Base-by-base conservation (phyloP, 2,797 vertebrate genomes). In the Bovichtus diacanthus region DNA sequence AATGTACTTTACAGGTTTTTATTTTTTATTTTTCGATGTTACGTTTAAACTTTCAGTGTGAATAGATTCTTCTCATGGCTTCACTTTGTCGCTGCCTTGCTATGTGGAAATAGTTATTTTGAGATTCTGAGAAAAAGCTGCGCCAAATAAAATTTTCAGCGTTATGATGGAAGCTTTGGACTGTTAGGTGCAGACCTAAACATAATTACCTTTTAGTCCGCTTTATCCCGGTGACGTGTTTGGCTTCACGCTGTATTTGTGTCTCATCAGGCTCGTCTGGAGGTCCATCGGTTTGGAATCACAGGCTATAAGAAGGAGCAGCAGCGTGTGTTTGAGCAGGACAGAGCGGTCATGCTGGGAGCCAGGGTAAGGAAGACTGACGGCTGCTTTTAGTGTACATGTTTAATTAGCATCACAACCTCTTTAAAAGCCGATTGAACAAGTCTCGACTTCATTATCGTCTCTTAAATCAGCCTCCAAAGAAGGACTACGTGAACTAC, bases 261-360 rank as follows among this genome's bases (percentile, higher is more conserved):
- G 47, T 27, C 0, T 60, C 23, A 0, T 53, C 85, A 99, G 98
- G 96, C 97, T 70, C 97, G 98, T 19, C 86, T 99, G 75, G 98
- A 99, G 87, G 98, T 99, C 61, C 98, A 99, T 90, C 96, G 95
- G 2, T 97, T 99, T 92, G 98, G 98, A 47, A 97, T 99, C 90
- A 96, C 95, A 0, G 98, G 98, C 11, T 99, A 97, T 21, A 96
- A 95, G 84, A 99, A 99, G 90, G 96, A 96, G 70, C 96, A 97
- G 51, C 97, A 98, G 83, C 94, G 98, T 0, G n/a, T 94, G 2
- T 96, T 97, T 88, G 98, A 99, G 51, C 95, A 91, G 90, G 97
- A 99, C 67, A 91, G 98, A 49, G 98, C 98, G 0, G 76, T 99
- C 76, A 98, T 98, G 97, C 94, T 99, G 83, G 98, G 98, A 54